Evolutionary conservation across 2,797 vertebrate genomes (phyloP).

Genomic region (Aldrovandia affinis): DNA sequence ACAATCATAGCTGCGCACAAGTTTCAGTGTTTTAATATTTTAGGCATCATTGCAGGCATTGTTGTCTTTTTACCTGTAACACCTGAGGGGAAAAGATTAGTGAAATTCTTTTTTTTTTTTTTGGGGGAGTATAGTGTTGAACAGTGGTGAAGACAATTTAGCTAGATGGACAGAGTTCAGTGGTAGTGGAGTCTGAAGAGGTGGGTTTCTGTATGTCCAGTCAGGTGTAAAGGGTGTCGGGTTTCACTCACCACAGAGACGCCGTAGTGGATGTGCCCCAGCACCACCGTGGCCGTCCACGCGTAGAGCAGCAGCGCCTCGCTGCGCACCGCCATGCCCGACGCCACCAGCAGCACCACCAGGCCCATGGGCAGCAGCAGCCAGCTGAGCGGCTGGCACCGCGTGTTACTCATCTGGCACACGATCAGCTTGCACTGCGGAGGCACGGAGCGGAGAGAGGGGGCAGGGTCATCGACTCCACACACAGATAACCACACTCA

Average conservation of each 20-base stretch:
- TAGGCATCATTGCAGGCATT: too few species aligned
- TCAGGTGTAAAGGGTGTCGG: background rate
- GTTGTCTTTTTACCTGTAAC: too few species aligned
- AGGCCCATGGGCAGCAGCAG: constrained; percentile 83
- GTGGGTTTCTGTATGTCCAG: too few species aligned
- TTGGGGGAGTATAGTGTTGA: too few species aligned
- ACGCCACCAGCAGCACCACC: constrained; percentile 73
- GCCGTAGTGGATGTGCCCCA: constrained; percentile 92
- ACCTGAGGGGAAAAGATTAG: too few species aligned
- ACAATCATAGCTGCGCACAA: too few species aligned
- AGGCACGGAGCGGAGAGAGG: background rate
- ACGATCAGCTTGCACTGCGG: constrained; percentile 94
- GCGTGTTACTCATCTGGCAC: constrained; percentile 96
- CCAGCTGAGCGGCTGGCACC: constrained; percentile 89
- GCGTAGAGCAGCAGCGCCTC: constrained; percentile 80
- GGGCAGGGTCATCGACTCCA: background rate
- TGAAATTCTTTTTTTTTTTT: too few species aligned
- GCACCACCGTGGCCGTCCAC: constrained; percentile 78
- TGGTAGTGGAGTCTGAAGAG: too few species aligned
- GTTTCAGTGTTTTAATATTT: too few species aligned
- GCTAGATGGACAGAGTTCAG: too few species aligned
- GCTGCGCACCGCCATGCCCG: constrained; percentile 54
- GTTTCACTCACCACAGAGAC: constrained; percentile 87
- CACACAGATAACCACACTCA: background rate
- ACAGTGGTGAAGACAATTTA: too few species aligned